Conservation (phyloP, 2,888 invertebrate species). For the Zonitis immaculata region DNA sequence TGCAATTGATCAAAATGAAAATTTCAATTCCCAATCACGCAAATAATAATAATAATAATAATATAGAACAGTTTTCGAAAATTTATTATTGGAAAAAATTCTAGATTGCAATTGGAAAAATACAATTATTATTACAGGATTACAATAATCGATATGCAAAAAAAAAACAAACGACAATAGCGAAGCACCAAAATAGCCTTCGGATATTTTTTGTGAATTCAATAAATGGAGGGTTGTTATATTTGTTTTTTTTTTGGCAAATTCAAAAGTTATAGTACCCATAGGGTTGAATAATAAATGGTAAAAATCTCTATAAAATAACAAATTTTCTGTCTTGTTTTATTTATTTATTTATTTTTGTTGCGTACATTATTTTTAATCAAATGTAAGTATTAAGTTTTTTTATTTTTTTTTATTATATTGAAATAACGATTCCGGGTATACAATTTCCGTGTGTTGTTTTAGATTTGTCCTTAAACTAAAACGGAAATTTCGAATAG, state of each 20-base stretch:
- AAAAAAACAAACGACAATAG: neutral
- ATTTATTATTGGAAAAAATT: too few relatives aligned
- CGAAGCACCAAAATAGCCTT: neutral
- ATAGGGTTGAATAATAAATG: too few relatives aligned
- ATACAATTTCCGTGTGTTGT: neutral
- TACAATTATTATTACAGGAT: neutral
- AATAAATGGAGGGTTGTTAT: neutral
- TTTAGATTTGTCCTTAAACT: neutral
- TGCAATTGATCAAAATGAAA: neutral
- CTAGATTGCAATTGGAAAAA: too few relatives aligned
- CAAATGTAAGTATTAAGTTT: neutral
- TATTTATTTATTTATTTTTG: neutral
- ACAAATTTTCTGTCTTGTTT: too few relatives aligned
- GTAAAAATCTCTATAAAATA: too few relatives aligned
- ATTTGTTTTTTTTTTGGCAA: too few relatives aligned
- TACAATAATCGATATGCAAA: neutral
- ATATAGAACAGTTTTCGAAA: too few relatives aligned
- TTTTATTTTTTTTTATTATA: too few relatives aligned
- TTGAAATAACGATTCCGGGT: neutral
- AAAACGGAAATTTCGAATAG: neutral
- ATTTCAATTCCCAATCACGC: neutral
- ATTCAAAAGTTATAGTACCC: too few relatives aligned
- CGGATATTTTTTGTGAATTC: neutral
- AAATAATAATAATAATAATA: neutral
- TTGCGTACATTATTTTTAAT: neutral